These are phyloP conservation scores for Probaryconus sp. DNA, from an alignment of 1,140 invertebrate species.

Conservation along the genomic window DNA sequence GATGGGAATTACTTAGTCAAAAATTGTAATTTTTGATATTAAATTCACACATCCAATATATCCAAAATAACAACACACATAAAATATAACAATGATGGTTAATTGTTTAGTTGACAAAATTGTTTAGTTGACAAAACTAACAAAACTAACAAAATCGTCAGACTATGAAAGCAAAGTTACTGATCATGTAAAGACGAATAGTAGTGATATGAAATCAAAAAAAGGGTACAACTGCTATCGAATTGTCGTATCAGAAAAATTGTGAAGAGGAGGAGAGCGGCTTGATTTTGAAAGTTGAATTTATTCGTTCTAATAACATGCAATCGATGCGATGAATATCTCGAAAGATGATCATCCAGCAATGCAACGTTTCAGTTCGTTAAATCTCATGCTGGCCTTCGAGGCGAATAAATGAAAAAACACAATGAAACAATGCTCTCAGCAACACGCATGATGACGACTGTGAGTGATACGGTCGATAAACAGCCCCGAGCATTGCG, in stretches of 20 bases:
- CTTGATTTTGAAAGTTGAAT: constrained; percentile 16
- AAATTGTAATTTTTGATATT: too few relatives aligned
- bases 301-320: constrained; percentile 36
- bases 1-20: too few relatives aligned
- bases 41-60: too few relatives aligned
- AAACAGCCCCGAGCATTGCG: constrained; percentile 57
- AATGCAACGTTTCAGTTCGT: constrained; percentile 47
- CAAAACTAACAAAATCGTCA: too few relatives aligned
- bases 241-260: constrained; percentile 9
- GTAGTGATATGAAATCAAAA: constrained; percentile 3
- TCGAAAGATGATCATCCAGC: constrained; percentile 38
- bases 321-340: constrained; percentile 38
- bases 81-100: too few relatives aligned
- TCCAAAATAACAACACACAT: too few relatives aligned
- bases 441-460: constrained; percentile 58
- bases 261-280: neutral
- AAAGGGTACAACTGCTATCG: neutral
- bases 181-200: too few relatives aligned
- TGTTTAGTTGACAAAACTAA: too few relatives aligned
- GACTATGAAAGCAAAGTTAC: too few relatives aligned
- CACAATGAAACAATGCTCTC: constrained; percentile 54
- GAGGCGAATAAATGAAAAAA: constrained; percentile 52
- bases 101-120: too few relatives aligned
- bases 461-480: constrained; percentile 60
- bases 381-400: constrained; percentile 55